phyloP scores from a whole-genome alignment of 2,888 invertebrate species.

The Atethmia centrago region DNA sequence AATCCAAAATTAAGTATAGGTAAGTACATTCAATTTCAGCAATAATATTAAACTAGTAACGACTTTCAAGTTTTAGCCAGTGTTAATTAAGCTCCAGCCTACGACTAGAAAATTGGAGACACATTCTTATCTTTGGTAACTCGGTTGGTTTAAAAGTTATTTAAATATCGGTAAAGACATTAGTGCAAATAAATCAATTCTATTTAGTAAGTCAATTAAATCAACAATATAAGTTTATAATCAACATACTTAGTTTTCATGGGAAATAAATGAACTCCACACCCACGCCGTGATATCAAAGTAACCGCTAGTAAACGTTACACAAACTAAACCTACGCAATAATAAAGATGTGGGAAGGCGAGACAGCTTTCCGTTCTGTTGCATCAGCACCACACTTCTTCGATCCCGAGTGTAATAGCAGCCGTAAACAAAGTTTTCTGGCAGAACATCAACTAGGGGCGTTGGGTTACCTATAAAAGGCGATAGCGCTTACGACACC shows the following conservation, averaged over 20 bases:
- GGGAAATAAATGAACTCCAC: constrained; percentile 32
- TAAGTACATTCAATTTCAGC: constrained; percentile 1
- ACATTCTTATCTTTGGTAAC: neutral
- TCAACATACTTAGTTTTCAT: constrained; percentile 22
- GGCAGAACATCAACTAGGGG: constrained; percentile 71
- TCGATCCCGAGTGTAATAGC: constrained; percentile 62
- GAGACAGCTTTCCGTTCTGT: constrained; percentile 56
- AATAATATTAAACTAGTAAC: constrained; percentile 9
- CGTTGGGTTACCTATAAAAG: constrained; percentile 70
- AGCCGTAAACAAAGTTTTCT: constrained; percentile 67
- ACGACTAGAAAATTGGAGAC: neutral
- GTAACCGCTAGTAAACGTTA: constrained; percentile 33
- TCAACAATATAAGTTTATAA: constrained; percentile 1
- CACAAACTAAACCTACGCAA: constrained; percentile 46
- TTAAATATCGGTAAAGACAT: neutral
- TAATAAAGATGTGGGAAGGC: constrained; percentile 63
- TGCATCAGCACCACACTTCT: constrained; percentile 66
- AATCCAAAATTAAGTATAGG: neutral
- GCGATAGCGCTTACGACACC: constrained; percentile 64
- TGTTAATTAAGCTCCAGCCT: neutral
- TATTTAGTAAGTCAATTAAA: neutral
- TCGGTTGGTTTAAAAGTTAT: neutral
- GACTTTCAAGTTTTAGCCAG: constrained; percentile 6
- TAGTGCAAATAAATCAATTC: neutral
- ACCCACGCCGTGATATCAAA: constrained; percentile 40